Percentiles rank a stretch among this genome's conserved stretches.
Conservation (phyloP, 2,888 invertebrate genomes). For the Zeuzera pyrina region DNA sequence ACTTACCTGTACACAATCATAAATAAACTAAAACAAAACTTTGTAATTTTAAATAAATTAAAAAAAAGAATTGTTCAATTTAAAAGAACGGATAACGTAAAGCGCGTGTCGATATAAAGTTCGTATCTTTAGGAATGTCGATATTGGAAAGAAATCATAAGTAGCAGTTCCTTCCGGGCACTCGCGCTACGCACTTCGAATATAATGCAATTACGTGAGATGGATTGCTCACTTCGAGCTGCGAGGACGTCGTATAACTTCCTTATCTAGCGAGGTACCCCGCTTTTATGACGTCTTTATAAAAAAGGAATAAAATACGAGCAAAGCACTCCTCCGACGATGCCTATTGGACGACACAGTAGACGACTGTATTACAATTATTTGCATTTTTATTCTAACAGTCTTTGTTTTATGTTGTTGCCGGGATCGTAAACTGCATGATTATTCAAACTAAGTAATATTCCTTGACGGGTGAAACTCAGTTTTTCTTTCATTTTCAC, state of each 20-base stretch:
- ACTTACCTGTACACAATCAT: too few species aligned
- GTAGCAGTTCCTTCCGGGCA: slow-evolving; percentile 30
- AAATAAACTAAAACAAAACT: too few species aligned
- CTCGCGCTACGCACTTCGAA: slow-evolving; percentile 38
- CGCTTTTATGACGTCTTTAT: slow-evolving; percentile 39
- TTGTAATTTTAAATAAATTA: too few species aligned
- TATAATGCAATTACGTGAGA: slow-evolving; percentile 56
- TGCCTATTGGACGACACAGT: slow-evolving; percentile 4
- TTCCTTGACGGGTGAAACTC: too few species aligned
- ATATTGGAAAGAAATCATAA: slow-evolving; percentile 35
- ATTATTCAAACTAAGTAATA: too few species aligned
- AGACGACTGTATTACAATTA: slow-evolving; percentile 1
- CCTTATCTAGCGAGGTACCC: slow-evolving; percentile 32
- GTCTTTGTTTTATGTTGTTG: not conserved
- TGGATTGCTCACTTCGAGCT: slow-evolving; percentile 44
- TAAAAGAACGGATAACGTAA: too few species aligned
- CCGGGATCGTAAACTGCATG: too few species aligned
- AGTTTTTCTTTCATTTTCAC: too few species aligned
- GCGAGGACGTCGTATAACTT: slow-evolving; percentile 37
- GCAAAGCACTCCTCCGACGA: slow-evolving; percentile 10
- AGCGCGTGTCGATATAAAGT: not conserved
- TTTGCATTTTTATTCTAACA: slow-evolving; percentile 2
- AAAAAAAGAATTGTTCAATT: too few species aligned
- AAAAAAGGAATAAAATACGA: slow-evolving; percentile 34
- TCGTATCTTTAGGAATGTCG: slow-evolving; percentile 24